phyloP scores from a whole-genome alignment of 2,888 invertebrate genomes.

The Drosophila nr. perissopoda region DNA sequence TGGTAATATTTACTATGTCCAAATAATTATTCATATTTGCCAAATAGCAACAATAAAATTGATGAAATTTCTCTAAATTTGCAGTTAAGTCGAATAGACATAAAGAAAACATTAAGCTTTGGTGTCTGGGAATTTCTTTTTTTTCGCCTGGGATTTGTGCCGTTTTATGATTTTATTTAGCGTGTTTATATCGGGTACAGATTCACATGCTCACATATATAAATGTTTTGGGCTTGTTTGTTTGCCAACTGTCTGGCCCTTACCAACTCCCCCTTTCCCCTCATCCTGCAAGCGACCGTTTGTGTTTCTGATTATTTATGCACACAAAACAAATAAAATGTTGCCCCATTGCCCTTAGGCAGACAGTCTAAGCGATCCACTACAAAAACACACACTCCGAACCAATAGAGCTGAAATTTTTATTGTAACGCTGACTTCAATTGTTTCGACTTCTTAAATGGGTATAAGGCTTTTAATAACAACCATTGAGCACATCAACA shows the following conservation, averaged over 20 bases:
- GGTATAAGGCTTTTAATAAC: not conserved
- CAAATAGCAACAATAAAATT: slow-evolving; percentile 32
- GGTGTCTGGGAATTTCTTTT: slow-evolving; percentile 48
- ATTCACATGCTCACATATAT: slow-evolving; percentile 43
- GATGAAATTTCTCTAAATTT: slow-evolving; percentile 34
- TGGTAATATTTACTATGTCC: slow-evolving; percentile 41
- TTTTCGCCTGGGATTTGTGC: slow-evolving; percentile 3
- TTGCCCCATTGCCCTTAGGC: slow-evolving; percentile 43
- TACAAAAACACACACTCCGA: slow-evolving; percentile 8
- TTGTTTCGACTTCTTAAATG: slow-evolving; percentile 47
- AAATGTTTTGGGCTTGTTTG: slow-evolving; percentile 45
- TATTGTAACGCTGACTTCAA: slow-evolving; percentile 31
- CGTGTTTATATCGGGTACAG: slow-evolving; percentile 56
- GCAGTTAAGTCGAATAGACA: slow-evolving; percentile 49
- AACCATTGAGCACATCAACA: not conserved
- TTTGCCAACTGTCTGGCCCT: slow-evolving; percentile 66
- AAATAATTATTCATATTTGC: slow-evolving; percentile 48
- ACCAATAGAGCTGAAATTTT: slow-evolving; percentile 41
- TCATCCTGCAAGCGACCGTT: not conserved
- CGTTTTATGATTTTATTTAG: slow-evolving; percentile 53
- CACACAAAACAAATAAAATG: slow-evolving; percentile 65
- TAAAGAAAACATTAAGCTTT: slow-evolving; percentile 64
- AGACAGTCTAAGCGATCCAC: slow-evolving; percentile 35
- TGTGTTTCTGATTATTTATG: slow-evolving; percentile 70
- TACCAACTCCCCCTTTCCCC: not conserved